A percentile compares a stretch with the other conserved stretches of the same genome.
phyloP scores from a whole-genome alignment of 2,113 vertebrate genomes.

The Cyanoderma ruficeps region DNA sequence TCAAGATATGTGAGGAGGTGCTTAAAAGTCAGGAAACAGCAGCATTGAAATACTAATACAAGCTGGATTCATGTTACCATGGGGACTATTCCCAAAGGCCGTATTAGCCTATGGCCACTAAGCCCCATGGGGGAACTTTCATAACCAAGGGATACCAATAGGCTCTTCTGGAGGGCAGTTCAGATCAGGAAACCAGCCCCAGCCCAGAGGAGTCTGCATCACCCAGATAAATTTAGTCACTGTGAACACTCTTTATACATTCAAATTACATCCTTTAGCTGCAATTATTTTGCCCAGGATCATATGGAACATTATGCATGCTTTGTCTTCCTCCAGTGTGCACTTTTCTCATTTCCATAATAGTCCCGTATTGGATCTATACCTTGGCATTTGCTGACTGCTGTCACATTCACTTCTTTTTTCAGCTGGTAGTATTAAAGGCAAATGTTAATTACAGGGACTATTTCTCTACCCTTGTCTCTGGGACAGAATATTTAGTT shows the following conservation, averaged over 20 bases:
- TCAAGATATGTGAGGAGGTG: background rate
- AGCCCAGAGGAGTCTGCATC: background rate
- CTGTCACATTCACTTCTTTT: constrained; percentile 3
- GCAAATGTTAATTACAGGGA: background rate
- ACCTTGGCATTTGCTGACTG: background rate
- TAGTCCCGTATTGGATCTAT: background rate
- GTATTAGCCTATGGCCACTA: background rate
- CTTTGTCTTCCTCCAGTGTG: background rate
- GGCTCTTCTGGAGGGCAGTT: background rate
- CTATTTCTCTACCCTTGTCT: constrained; percentile 16
- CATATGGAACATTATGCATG: background rate
- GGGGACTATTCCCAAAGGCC: constrained; percentile 18
- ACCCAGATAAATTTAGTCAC: background rate
- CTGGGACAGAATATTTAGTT: background rate
- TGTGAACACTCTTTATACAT: background rate
- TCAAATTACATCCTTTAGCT: background rate
- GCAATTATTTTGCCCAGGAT: background rate
- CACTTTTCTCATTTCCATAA: constrained; percentile 33
- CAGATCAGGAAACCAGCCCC: background rate
- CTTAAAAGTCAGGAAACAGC: background rate
- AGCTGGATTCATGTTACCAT: background rate
- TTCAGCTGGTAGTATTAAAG: background rate
- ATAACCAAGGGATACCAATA: background rate
- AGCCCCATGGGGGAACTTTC: background rate
- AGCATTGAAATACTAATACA: background rate